Percentiles rank a stretch among this genome's conserved stretches.
These are phyloP conservation scores for Daubentonia madagascariensis DNA, from an alignment of 2,113 vertebrate species.

Conservation along the genomic window DNA sequence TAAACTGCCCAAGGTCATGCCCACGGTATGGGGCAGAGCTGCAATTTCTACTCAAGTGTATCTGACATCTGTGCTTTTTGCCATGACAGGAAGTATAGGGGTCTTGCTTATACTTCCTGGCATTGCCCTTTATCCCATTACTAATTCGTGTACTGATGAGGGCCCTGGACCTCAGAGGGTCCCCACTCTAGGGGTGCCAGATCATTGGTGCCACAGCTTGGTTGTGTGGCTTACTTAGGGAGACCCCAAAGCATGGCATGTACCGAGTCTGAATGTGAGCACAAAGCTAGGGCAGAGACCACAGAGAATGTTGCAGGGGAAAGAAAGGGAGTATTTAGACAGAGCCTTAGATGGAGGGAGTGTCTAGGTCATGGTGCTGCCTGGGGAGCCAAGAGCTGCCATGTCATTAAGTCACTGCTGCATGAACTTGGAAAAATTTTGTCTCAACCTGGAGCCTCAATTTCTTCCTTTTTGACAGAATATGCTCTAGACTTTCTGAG, in stretches of 20 bases:
- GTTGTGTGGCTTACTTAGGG: background rate
- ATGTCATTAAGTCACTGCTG: background rate
- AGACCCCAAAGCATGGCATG: background rate
- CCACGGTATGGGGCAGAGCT: fast-evolving
- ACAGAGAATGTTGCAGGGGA: fast-evolving
- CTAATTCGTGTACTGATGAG: background rate
- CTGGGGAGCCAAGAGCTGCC: background rate
- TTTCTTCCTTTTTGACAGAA: background rate
- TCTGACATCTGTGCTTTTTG: background rate
- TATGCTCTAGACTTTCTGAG: background rate
- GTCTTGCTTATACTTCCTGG: background rate
- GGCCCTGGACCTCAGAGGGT: background rate
- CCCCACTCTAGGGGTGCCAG: background rate
- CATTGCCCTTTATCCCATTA: background rate
- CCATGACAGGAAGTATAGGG: background rate
- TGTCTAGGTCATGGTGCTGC: background rate
- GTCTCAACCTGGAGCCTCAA: background rate
- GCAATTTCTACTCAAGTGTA: background rate
- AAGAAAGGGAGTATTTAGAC: background rate
- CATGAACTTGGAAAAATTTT: background rate
- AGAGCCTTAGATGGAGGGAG: background rate
- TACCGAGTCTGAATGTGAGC: background rate
- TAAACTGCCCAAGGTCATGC: background rate
- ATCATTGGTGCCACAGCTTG: no score
- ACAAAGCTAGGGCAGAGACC: background rate